phyloP scores from a whole-genome alignment of 2,888 invertebrate species.

The Melanostoma mellinum region DNA sequence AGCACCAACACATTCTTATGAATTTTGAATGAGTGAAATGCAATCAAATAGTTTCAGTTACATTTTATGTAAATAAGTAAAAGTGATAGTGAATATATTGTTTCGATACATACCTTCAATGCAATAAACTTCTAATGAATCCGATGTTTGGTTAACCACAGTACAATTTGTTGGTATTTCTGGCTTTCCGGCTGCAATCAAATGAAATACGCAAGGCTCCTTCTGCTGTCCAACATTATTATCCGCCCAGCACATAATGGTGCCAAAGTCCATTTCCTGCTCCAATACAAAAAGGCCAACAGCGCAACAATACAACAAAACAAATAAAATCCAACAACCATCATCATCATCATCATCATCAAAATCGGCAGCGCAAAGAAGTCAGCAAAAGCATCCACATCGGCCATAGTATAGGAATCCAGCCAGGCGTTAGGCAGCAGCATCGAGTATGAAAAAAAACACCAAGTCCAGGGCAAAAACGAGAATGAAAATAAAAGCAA shows the following conservation, averaged over 20 bases:
- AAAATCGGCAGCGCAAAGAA: slow-evolving; percentile 42
- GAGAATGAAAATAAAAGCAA: slow-evolving; percentile 54
- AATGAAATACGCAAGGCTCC: slow-evolving; percentile 89
- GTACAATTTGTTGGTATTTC: slow-evolving; percentile 91
- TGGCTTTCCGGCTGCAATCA: slow-evolving; percentile 90
- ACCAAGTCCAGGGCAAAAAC: slow-evolving; percentile 39
- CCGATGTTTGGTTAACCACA: slow-evolving; percentile 89
- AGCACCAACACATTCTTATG: too few species aligned
- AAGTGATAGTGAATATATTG: background rate
- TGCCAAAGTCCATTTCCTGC: slow-evolving; percentile 89
- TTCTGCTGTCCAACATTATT: slow-evolving; percentile 88
- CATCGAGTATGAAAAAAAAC: slow-evolving; percentile 39
- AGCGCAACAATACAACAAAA: slow-evolving; percentile 37
- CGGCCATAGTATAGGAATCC: slow-evolving; percentile 36
- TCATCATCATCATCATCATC: slow-evolving; percentile 37
- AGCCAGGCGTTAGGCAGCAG: slow-evolving; percentile 58
- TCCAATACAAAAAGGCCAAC: slow-evolving; percentile 37
- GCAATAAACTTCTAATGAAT: slow-evolving; percentile 89
- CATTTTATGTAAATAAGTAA: too few species aligned
- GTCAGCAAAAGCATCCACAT: slow-evolving; percentile 41
- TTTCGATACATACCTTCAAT: slow-evolving; percentile 82
- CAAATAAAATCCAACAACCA: slow-evolving; percentile 77
- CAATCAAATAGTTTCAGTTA: too few species aligned
- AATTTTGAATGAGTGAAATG: too few species aligned
- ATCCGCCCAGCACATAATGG: slow-evolving; percentile 89